A percentile compares a stretch with the other conserved stretches of the same genome.
phyloP scores from a whole-genome alignment of 2,888 invertebrate genomes.

The Zaprionus bogoriensis region DNA sequence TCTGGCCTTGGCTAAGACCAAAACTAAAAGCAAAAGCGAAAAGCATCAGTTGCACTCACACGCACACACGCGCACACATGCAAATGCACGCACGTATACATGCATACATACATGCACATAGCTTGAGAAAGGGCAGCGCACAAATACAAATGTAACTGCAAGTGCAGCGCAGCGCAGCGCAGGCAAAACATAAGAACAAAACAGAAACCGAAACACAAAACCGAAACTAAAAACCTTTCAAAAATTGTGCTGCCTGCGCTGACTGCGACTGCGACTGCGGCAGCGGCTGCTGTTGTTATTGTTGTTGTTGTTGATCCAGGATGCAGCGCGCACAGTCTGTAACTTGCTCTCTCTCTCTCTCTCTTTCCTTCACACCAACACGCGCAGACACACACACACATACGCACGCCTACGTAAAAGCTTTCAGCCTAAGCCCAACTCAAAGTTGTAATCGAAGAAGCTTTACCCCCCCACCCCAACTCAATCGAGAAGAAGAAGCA shows the following conservation, averaged over 20 bases:
- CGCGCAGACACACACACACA: conserved; percentile 14
- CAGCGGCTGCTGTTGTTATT: not conserved
- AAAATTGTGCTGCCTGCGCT: conserved; percentile 40
- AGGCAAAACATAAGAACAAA: conserved; percentile 57
- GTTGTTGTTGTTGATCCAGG: not conserved
- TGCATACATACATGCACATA: not conserved
- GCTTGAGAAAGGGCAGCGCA: conserved; percentile 42
- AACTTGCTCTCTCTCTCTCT: conserved; percentile 3
- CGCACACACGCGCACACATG: conserved; percentile 6
- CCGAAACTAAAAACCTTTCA: conserved; percentile 46
- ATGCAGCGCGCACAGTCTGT: not conserved
- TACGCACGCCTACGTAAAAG: conserved; percentile 22
- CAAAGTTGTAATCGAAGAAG: conserved; percentile 1
- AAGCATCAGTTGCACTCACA: conserved; percentile 38
- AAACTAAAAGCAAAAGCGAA: conserved; percentile 27
- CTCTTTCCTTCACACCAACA: conserved; percentile 19
- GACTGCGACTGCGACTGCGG: too few relatives aligned
- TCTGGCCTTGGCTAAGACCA: conserved; percentile 59
- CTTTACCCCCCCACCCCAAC: conserved; percentile 10
- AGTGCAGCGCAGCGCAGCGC: conserved; percentile 39
- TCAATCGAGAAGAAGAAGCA: too few relatives aligned
- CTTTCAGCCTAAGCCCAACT: conserved; percentile 10
- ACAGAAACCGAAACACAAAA: conserved; percentile 57
- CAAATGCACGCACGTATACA: conserved; percentile 16
- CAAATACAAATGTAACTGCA: conserved; percentile 26